Evolutionary conservation across 2,797 vertebrate genomes (phyloP).

Genomic region (Threskiornis aethiopicus): DNA sequence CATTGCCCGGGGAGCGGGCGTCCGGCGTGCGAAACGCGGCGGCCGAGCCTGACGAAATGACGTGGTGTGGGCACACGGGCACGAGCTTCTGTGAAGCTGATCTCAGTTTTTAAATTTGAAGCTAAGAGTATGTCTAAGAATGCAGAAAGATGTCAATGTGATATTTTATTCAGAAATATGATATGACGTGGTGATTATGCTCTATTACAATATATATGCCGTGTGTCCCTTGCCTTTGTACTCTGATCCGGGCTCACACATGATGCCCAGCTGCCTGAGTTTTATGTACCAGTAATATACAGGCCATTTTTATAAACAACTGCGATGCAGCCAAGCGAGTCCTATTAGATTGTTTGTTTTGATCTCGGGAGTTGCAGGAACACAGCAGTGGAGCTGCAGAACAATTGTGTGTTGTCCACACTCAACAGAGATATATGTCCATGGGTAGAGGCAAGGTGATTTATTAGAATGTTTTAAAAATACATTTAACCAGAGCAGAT

Average conservation of each 20-base stretch:
- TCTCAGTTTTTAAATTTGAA: rapidly evolving
- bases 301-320: background rate
- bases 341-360: background rate
- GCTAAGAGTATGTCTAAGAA: background rate
- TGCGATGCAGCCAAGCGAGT: background rate
- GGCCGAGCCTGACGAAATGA: rapidly evolving
- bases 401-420: rapidly evolving
- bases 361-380: background rate
- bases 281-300: background rate
- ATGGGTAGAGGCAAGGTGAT: background rate
- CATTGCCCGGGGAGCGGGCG: background rate
- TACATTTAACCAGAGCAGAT: background rate
- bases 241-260: rapidly evolving
- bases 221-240: background rate
- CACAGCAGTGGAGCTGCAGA: background rate
- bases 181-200: background rate
- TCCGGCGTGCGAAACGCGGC: rapidly evolving
- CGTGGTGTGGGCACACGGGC: rapidly evolving
- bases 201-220: too few species aligned
- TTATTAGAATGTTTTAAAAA: background rate
- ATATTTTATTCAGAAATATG: background rate
- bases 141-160: rapidly evolving
- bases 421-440: background rate
- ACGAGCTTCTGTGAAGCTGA: background rate
- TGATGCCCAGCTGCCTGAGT: background rate